Evolutionary conservation across 2,797 vertebrate genomes (phyloP).

Genomic region (Lacerta bilineata): DNA sequence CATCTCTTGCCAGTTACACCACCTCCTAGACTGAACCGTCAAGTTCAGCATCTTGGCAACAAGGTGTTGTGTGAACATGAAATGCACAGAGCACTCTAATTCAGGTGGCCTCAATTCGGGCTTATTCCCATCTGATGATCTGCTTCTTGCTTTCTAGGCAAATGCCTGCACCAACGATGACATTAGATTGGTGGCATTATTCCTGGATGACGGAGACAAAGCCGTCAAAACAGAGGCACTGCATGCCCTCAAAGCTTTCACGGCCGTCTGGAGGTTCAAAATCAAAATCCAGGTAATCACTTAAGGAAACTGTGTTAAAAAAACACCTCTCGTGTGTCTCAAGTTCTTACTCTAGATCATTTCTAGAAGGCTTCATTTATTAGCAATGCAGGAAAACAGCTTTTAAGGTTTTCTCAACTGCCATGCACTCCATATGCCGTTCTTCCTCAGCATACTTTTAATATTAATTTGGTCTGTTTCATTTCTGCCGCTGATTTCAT

Average conservation of each 20-base stretch:
- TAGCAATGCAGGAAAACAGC: background rate
- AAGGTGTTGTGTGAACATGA: background rate
- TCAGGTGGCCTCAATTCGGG: background rate
- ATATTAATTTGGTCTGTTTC: background rate
- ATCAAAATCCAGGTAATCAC: conserved; percentile 60
- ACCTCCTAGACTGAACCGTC: background rate
- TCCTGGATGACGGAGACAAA: conserved; percentile 59
- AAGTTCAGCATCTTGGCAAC: background rate
- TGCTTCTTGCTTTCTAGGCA: conserved; percentile 41
- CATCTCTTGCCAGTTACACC: background rate
- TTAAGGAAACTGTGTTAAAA: background rate
- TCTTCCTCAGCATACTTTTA: background rate
- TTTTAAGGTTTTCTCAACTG: background rate
- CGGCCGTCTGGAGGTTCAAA: conserved; percentile 53
- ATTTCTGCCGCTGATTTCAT: background rate
- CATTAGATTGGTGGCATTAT: conserved; percentile 38
- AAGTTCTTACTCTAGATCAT: background rate
- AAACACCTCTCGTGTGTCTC: background rate
- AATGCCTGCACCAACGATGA: conserved; percentile 48
- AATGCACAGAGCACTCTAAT: background rate
- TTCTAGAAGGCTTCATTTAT: background rate
- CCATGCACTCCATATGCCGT: background rate
- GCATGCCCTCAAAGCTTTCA: conserved; percentile 65
- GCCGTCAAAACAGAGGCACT: conserved; percentile 67
- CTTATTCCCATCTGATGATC: background rate